phyloP scores from a whole-genome alignment of 2,888 invertebrate genomes.

The Coleophora flavipennella region DNA sequence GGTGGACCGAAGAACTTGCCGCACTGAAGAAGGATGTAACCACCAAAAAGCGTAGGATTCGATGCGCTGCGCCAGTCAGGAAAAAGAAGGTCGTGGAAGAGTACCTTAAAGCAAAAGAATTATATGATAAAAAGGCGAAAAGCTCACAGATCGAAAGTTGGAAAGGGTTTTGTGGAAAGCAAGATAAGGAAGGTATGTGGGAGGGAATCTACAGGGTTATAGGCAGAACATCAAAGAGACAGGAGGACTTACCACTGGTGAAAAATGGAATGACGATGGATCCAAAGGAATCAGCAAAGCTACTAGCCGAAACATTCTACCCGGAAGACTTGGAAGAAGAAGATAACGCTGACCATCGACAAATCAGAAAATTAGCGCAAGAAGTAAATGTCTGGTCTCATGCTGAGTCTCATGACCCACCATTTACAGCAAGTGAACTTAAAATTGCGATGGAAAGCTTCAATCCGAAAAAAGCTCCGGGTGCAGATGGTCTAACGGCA shows the following conservation, averaged over 20 bases:
- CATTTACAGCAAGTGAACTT: slow-evolving; percentile 8
- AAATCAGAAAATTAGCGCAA: not conserved
- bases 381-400: not conserved
- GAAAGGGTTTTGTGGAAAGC: not conserved
- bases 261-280: not conserved
- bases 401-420: slow-evolving; percentile 6
- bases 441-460: not conserved
- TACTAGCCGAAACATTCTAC: not conserved
- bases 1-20: not conserved
- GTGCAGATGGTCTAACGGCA: slow-evolving; percentile 14
- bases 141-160: not conserved
- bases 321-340: not conserved
- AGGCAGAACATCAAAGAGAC: not conserved
- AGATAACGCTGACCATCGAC: not conserved
- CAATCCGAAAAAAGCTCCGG: slow-evolving; percentile 16
- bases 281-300: not conserved
- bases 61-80: not conserved
- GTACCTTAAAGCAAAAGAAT: not conserved
- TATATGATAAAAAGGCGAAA: not conserved
- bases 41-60: not conserved
- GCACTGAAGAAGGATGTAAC: not conserved
- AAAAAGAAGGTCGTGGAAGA: slow-evolving; percentile 6
- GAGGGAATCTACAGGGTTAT: not conserved
- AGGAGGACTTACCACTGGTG: not conserved
- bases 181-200: not conserved